Evolutionary conservation across 2,888 invertebrate genomes (phyloP), one percentile per base, ranked within the genome.

Genomic region (Euplexia lucipara): DNA sequence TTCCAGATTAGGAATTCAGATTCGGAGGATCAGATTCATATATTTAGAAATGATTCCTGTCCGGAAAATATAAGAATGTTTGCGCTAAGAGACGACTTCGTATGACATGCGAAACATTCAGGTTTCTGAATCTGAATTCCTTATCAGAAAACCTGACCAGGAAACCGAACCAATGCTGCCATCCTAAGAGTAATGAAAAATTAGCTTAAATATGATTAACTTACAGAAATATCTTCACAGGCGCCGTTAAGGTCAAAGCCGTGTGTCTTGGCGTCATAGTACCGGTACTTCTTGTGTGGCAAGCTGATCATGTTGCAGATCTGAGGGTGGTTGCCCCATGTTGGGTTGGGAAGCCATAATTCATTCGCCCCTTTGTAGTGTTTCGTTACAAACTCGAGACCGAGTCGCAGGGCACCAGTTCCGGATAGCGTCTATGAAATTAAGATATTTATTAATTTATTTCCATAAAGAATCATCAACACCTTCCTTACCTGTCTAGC

Each of bases 241-340:
- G 98, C 97, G 39, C 99, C 99, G 73, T 97, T 92, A 81, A 99
- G 98, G 90, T 99, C 99, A 87, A 99, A 97, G 2, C 98, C 99
- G 89, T 98, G 98, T 2, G 98, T 99, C 82, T 97, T 97, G 1
- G 98, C 96, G 88, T 99, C 98, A 90, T 98, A 99, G 94, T 99
- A 99, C 74, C 97, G 97, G 95, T 99, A 99, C 61, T 97, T 96
- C 89, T 99, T 98, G 51, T 99, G 97, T 14, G 97, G 96, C 60
- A 99, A 90, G 3, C 98, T 98, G 54, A 98, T 95, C 86, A 98
- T 97, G 95, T 98, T 99, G 94, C 99, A 99, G 86, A 99, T 97
- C 58, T 99, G 99, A 0, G 97, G 97, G 90, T 99, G 99, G 92
- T 99, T 99, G 57, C 99, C 99, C 99, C 99, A 99, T 0, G 99